Evolutionary conservation across 2,888 invertebrate species (phyloP).

Genomic region (Liodrosophila aerea): DNA sequence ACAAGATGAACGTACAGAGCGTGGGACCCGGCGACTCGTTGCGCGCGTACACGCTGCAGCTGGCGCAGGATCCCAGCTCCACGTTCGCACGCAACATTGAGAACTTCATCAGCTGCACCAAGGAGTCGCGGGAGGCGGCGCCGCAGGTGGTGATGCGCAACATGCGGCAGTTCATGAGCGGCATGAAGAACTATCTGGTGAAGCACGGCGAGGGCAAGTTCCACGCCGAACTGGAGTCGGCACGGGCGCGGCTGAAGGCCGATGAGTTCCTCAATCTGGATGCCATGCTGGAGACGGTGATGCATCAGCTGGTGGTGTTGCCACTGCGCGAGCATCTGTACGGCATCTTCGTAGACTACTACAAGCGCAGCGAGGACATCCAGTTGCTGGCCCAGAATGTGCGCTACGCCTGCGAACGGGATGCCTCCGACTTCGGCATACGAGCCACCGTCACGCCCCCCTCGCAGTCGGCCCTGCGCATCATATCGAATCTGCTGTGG

Average conservation of each 20-base stretch:
- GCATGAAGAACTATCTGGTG: conserved; percentile 98
- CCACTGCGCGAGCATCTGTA: conserved; percentile 93
- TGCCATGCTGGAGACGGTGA: conserved; percentile 95
- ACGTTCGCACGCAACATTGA: conserved; percentile 96
- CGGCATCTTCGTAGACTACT: conserved; percentile 93
- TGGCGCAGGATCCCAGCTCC: conserved; percentile 92
- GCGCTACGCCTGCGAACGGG: conserved; percentile 81
- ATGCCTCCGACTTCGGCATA: conserved; percentile 81
- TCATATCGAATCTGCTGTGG: conserved; percentile 90
- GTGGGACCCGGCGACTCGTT: conserved; percentile 88
- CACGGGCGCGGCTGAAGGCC: conserved; percentile 87
- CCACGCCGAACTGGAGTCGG: conserved; percentile 91
- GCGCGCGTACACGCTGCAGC: conserved; percentile 89
- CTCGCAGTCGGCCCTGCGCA: conserved; percentile 88
- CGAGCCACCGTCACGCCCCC: conserved; percentile 89
- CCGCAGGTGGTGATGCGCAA: conserved; percentile 95
- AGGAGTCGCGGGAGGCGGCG: conserved; percentile 93
- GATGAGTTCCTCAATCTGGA: conserved; percentile 98
- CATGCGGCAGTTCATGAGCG: conserved; percentile 98
- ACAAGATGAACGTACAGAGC: conserved; percentile 80
- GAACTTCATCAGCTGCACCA: conserved; percentile 96
- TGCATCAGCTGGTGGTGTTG: conserved; percentile 94
- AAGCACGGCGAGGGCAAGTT: conserved; percentile 97
- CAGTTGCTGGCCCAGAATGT: conserved; percentile 85
- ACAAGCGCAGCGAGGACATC: conserved; percentile 89